Conservation (phyloP, 64 coral and sea anemone species). For the Catalaphyllia jardinei region DNA sequence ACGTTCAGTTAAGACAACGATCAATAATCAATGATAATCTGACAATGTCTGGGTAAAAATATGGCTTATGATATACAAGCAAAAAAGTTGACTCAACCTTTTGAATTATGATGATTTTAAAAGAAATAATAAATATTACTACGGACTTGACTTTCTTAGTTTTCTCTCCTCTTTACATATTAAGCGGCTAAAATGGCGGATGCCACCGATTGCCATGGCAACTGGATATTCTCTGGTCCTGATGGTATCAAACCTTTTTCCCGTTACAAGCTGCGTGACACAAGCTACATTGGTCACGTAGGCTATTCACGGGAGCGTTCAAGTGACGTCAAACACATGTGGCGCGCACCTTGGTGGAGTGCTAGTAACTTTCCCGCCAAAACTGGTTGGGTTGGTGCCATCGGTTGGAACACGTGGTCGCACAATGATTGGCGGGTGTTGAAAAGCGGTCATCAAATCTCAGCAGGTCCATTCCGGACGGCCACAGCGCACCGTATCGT, state of each 20-base stretch:
- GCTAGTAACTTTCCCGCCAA: constrained; percentile 35
- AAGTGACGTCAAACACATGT: constrained; percentile 47
- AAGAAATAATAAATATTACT: background rate
- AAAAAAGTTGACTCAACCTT: no score
- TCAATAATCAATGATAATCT: no score
- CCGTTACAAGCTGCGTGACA: constrained; percentile 55
- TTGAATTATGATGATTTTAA: background rate
- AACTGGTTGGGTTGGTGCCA: constrained; percentile 59
- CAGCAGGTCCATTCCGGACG: constrained; percentile 46
- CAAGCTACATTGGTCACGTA: constrained; percentile 51
- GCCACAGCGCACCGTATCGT: constrained; percentile 51
- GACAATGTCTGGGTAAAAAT: no score
- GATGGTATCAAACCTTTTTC: constrained; percentile 60
- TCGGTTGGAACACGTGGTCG: constrained; percentile 91
- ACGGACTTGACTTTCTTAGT: background rate
- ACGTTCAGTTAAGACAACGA: no score
- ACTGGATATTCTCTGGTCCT: constrained; percentile 70
- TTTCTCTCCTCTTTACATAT: background rate
- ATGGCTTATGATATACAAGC: no score
- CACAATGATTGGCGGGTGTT: constrained; percentile 83
- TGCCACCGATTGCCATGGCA: constrained; percentile 57
- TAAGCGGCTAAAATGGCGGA: constrained; percentile 42
- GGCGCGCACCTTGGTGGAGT: constrained; percentile 27
- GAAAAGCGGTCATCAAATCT: constrained; percentile 71
- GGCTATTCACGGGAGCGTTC: constrained; percentile 51